phyloP scores from a whole-genome alignment of 2,797 vertebrate species.

The Labeo calbasu region DNA sequence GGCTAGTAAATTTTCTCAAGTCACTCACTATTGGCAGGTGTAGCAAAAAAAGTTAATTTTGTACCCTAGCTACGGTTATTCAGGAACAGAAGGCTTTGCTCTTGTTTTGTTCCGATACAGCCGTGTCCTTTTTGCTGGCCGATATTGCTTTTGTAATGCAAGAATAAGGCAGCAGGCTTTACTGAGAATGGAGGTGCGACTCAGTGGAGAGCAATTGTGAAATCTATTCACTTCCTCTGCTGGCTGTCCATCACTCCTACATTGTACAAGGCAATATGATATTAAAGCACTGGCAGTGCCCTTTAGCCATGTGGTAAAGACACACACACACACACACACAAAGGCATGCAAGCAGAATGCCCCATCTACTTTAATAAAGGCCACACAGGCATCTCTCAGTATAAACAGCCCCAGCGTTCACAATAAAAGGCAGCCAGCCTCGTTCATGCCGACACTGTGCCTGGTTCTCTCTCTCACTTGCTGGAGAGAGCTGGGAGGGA shows the following conservation, averaged over 20 bases:
- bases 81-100: conserved; percentile 4
- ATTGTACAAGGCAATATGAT: conserved; percentile 51
- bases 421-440: conserved; percentile 48
- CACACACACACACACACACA: conserved; percentile 33
- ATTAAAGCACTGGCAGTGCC: conserved; percentile 54
- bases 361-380: conserved; percentile 55
- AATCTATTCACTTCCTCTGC: conserved; percentile 44
- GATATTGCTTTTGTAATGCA: conserved; percentile 47
- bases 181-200: conserved; percentile 28
- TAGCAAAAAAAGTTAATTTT: conserved; percentile 2
- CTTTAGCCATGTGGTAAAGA: conserved; percentile 56
- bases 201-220: conserved; percentile 42
- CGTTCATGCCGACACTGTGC: conserved; percentile 40
- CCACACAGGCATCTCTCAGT: conserved; percentile 41
- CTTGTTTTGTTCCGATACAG: conserved; percentile 18
- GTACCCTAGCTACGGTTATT: neutral
- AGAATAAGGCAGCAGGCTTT: conserved; percentile 33
- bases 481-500: conserved; percentile 41
- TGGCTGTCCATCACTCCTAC: conserved; percentile 48
- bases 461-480: conserved; percentile 19
- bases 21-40: neutral
- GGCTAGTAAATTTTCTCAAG: neutral
- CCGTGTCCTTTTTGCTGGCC: conserved; percentile 30
- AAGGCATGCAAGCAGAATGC: conserved; percentile 35
- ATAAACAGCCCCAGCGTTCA: conserved; percentile 45